These are phyloP conservation scores for Amphibalanus amphitrite DNA, from an alignment of 1,140 invertebrate genomes.

Conservation along the genomic window DNA sequence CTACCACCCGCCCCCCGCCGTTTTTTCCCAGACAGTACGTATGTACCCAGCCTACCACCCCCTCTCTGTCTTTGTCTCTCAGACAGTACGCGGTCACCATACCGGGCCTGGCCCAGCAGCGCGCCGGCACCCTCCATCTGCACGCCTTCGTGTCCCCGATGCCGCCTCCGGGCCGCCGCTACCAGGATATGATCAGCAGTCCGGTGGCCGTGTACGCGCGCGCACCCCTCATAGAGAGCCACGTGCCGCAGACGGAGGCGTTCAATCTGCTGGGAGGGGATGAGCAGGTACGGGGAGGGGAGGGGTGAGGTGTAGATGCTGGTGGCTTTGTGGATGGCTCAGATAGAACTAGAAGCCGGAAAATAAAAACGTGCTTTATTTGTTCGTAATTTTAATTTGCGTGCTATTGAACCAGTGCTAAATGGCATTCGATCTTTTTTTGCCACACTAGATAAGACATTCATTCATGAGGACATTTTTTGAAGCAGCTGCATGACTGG, in stretches of 20 bases:
- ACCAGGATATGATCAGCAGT: slow-evolving; percentile 28
- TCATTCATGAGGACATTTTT: too few relatives aligned
- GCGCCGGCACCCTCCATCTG: slow-evolving; percentile 4
- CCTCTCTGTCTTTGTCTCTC: neutral
- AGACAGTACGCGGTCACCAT: neutral
- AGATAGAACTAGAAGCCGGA: too few relatives aligned
- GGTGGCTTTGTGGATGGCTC: too few relatives aligned
- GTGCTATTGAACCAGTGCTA: too few relatives aligned
- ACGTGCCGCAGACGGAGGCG: slow-evolving; percentile 47
- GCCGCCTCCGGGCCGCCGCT: slow-evolving; percentile 25
- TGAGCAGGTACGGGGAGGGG: slow-evolving; percentile 20
- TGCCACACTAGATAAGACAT: too few relatives aligned
- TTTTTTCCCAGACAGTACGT: neutral
- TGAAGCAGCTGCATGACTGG: too few relatives aligned
- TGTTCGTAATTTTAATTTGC: too few relatives aligned
- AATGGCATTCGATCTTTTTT: too few relatives aligned
- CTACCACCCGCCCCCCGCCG: too few relatives aligned
- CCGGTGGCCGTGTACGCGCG: slow-evolving; percentile 34
- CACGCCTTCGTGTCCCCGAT: slow-evolving; percentile 34
- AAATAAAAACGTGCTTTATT: too few relatives aligned
- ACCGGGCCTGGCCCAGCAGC: slow-evolving; percentile 16
- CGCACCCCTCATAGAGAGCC: slow-evolving; percentile 45
- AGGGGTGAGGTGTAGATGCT: too few relatives aligned
- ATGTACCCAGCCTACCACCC: slow-evolving; percentile 12
- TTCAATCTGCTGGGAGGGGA: slow-evolving; percentile 51